These are phyloP conservation scores for Saguinus imperator DNA, from an alignment of 2,113 vertebrate species.

Conservation along the genomic window DNA sequence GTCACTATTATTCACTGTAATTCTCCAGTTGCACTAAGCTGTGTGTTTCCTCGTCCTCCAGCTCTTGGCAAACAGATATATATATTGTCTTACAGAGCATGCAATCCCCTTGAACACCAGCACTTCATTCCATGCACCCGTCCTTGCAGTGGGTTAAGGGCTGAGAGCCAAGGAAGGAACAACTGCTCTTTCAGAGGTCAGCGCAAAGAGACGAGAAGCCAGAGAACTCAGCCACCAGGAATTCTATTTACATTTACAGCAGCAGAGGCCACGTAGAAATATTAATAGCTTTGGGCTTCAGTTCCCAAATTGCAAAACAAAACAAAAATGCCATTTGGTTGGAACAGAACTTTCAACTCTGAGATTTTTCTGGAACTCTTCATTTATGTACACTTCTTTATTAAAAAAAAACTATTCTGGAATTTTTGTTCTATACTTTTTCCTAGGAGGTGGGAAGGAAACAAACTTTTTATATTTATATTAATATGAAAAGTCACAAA, in stretches of 20 bases:
- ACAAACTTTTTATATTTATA: slow-evolving; percentile 19
- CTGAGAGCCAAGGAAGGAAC: slow-evolving; percentile 50
- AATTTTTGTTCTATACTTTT: not conserved
- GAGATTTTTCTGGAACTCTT: slow-evolving; percentile 23
- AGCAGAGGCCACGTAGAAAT: slow-evolving; percentile 67
- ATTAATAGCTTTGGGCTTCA: slow-evolving; percentile 72
- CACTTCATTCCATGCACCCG: not conserved
- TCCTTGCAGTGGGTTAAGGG: slow-evolving; percentile 33
- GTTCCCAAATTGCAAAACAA: slow-evolving; percentile 61
- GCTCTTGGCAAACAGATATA: not conserved
- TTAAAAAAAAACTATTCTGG: not conserved
- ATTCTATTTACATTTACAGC: slow-evolving; percentile 72
- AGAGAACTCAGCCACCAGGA: slow-evolving; percentile 53
- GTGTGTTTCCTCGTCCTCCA: not conserved
- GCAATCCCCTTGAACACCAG: not conserved
- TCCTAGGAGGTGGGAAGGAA: not conserved
- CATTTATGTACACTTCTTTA: slow-evolving; percentile 40
- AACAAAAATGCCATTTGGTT: slow-evolving; percentile 34
- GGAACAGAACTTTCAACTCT: slow-evolving; percentile 42
- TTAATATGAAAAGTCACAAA: not conserved
- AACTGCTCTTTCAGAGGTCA: slow-evolving; percentile 59
- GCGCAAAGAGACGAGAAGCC: not conserved
- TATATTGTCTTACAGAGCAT: not conserved
- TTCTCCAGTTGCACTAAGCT: not conserved
- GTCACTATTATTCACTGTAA: not conserved